Evolutionary conservation across 2,113 vertebrate species (phyloP).

Genomic region (Willisornis vidua): DNA sequence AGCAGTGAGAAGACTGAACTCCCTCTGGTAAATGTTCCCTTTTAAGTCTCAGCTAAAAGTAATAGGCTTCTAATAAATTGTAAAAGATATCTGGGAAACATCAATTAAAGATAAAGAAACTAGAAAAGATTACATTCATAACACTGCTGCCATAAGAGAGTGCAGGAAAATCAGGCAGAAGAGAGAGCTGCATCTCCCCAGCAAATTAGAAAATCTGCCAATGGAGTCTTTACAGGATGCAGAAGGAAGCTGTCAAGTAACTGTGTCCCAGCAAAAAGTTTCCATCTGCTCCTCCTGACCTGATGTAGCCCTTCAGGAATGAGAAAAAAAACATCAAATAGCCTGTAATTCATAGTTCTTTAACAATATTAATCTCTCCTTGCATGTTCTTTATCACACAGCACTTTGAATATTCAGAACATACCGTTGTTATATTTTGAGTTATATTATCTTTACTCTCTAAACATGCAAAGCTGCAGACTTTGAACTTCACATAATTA

Average conservation of each 20-base stretch:
- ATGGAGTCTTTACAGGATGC: neutral
- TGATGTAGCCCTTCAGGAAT: neutral
- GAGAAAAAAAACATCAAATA: conserved; percentile 21
- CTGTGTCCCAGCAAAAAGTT: conserved; percentile 34
- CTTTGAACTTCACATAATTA: neutral
- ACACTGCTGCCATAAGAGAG: neutral
- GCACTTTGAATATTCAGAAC: neutral
- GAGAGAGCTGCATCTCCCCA: neutral
- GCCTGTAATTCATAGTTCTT: neutral
- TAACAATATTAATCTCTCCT: neutral
- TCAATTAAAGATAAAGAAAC: neutral
- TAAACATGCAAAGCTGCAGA: neutral
- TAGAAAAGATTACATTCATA: neutral
- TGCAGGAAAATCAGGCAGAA: neutral
- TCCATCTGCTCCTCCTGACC: conserved; percentile 24
- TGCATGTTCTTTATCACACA: neutral
- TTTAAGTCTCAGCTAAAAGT: neutral
- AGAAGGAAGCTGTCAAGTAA: conserved; percentile 48
- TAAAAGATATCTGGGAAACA: neutral
- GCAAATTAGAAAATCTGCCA: conserved; percentile 3
- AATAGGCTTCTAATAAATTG: neutral
- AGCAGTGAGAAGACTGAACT: neutral
- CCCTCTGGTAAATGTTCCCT: neutral
- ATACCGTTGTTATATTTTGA: neutral
- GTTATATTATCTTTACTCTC: neutral